Conservation (phyloP, 2,113 vertebrate species). For the Tragelaphus scriptus region DNA sequence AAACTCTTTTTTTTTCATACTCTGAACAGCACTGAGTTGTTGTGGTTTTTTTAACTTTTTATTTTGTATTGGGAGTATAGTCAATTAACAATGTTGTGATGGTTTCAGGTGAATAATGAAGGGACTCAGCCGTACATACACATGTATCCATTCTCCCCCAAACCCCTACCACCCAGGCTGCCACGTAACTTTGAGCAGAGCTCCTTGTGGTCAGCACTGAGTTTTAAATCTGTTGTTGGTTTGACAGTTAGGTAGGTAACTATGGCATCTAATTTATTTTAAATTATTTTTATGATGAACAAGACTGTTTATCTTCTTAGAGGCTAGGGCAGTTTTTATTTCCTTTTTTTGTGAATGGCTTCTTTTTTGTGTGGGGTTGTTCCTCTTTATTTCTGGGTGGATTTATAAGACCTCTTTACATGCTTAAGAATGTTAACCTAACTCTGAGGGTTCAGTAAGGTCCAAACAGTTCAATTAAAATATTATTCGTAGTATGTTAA, state of each 20-base stretch:
- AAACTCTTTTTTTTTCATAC: not conserved
- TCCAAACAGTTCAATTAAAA: not conserved
- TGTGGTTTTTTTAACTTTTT: not conserved
- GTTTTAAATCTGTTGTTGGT: not conserved
- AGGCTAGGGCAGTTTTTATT: not conserved
- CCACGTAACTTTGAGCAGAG: not conserved
- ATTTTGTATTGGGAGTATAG: not conserved
- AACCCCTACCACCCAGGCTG: not conserved
- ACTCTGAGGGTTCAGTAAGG: not conserved
- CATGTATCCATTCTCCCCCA: not conserved
- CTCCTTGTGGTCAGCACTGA: not conserved
- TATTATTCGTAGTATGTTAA: not conserved
- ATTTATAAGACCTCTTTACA: not conserved
- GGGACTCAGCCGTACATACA: not conserved
- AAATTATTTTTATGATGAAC: not conserved
- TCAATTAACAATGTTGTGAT: not conserved
- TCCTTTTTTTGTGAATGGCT: not conserved
- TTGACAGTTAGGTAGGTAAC: not conserved
- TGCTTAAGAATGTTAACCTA: not conserved
- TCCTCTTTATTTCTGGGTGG: not conserved
- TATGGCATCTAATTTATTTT: not conserved
- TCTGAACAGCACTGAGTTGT: not conserved
- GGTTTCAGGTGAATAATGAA: not conserved
- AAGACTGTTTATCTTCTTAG: not conserved
- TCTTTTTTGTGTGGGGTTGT: not conserved